Evolutionary conservation across 2,888 invertebrate species (phyloP), one percentile per base, ranked within the genome.

Genomic region (Orchesella flavescens): DNA sequence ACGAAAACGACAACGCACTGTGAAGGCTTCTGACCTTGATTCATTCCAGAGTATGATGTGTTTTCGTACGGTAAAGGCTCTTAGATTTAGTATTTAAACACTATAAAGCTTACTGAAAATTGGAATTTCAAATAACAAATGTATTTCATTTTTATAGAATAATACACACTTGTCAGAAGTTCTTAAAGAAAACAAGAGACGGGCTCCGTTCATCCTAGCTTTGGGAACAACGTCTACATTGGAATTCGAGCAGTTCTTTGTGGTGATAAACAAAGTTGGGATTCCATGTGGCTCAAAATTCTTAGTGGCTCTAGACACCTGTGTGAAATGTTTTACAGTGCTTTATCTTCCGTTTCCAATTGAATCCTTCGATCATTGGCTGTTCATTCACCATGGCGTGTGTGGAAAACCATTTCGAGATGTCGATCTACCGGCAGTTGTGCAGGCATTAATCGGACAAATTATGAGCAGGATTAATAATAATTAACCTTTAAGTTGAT

Each of bases 161-260:
- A 71, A 71, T 24, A 71, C 71, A 1, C 71, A 71, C 24, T 46
- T 69, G 10, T 71, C 71, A 5, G 71, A 71, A 12, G 71, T 71
- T n/a, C 21, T 71, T 15, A 0, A 3, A n/a, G 71, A 71, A 21
- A 71, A 71, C 55, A 34, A 53, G 19, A n/a, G 34, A 34, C 17
- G 3, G 23, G 53, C 71, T 5, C 71, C 71, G 10, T 53, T 49
- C 17, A 71, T 71, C 5, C 21, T 71, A 1, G 63, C 63, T 4
- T 12, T 61, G 7, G 63, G 63, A 61, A 17, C 63, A 17, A 24
- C 12, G 2, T 21, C 63, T 24, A 49, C 7, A 9, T 21, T 68
- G 13, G 49, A 68, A 12, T 44, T 68, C n/a, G 44, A 68, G 2
- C 12, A 43, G 7, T 68, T 44, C 21, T 68, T 44, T 12, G 68